Evolutionary conservation across 2,113 vertebrate species (phyloP).

Genomic region (Xenus cinereus): DNA sequence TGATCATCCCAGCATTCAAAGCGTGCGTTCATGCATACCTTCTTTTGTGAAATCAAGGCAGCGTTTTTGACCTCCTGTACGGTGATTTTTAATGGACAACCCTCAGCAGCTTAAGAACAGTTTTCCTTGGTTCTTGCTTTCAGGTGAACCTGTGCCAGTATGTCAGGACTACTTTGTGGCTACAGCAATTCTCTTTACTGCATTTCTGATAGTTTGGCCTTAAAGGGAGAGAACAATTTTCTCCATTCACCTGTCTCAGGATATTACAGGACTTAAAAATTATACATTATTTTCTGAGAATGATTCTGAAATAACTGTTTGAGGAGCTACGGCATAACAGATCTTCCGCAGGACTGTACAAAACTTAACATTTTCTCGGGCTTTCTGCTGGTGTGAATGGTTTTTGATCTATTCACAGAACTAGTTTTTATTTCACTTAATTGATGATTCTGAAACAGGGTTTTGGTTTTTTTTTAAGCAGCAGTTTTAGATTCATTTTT

Average conservation of each 20-base stretch:
- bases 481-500: background rate
- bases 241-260: background rate
- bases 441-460: background rate
- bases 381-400: background rate
- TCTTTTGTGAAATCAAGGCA: background rate
- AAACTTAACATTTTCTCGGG: background rate
- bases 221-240: background rate
- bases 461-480: background rate
- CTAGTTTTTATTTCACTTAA: background rate
- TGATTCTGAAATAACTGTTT: background rate
- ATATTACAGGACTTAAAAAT: background rate
- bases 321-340: background rate
- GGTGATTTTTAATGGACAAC: background rate
- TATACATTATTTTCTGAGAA: background rate
- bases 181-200: background rate
- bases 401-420: background rate
- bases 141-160: background rate
- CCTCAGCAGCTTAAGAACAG: background rate
- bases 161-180: background rate
- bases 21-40: background rate
- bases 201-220: background rate
- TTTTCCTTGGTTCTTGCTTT: background rate
- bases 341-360: rapidly evolving
- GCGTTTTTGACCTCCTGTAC: background rate
- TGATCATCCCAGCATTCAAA: background rate